Percentiles rank a stretch among this genome's conserved stretches.
Evolutionary conservation across 2,888 invertebrate genomes (phyloP).

Genomic region (Thecocarcelia acutangulata): DNA sequence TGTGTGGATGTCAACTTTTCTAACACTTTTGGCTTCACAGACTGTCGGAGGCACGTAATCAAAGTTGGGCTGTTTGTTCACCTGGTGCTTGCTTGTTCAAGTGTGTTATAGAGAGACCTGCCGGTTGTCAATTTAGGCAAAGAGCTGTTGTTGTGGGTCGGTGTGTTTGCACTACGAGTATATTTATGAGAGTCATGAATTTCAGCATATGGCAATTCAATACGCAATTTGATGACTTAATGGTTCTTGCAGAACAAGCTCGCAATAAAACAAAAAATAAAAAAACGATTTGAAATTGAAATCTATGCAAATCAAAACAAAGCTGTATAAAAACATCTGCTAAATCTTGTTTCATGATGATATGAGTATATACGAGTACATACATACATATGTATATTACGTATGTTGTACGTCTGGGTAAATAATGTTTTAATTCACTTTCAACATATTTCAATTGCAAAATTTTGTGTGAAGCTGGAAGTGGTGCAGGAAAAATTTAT

Average conservation of each 20-base stretch:
- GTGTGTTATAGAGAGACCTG: constrained; percentile 4
- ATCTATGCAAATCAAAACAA: not conserved
- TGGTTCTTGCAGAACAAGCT: not conserved
- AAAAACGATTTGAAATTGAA: constrained; percentile 5
- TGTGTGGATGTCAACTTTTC: not conserved
- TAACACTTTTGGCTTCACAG: constrained; percentile 21
- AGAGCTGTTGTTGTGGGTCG: not conserved
- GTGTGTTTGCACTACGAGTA: not conserved
- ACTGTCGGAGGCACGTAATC: constrained; percentile 11
- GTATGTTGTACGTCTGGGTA: no score
- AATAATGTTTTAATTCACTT: no score
- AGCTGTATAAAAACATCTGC: constrained; percentile 17
- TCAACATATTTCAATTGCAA: no score
- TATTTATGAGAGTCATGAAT: constrained; percentile 58
- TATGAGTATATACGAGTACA: not conserved
- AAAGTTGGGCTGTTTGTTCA: constrained; percentile 37
- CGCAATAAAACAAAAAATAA: not conserved
- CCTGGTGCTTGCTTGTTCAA: constrained; percentile 18
- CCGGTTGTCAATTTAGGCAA: constrained; percentile 49
- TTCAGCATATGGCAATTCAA: constrained; percentile 20
- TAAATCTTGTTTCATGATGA: constrained; percentile 42
- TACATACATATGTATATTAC: no score
- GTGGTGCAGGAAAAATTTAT: no score
- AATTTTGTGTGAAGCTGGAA: no score
- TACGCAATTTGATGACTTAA: constrained; percentile 50